These are phyloP conservation scores for Phenacoccus solenopsis DNA, from an alignment of 1,140 invertebrate genomes.

Conservation along the genomic window DNA sequence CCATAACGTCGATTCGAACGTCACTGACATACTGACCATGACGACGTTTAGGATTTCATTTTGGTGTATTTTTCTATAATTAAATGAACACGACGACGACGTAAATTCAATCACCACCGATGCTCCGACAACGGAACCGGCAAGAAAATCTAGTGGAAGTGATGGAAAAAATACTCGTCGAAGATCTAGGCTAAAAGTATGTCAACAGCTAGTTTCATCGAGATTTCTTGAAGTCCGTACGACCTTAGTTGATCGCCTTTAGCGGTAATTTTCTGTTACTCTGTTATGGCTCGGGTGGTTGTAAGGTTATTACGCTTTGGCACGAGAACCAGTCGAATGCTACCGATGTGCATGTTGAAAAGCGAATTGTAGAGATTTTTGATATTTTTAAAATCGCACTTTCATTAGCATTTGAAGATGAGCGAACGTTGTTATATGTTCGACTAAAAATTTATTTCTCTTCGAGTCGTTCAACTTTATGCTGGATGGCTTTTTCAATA, in stretches of 20 bases:
- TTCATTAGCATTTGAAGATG: too few species aligned
- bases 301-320: background rate
- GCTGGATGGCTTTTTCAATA: background rate
- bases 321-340: background rate
- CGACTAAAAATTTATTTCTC: too few species aligned
- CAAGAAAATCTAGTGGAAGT: too few species aligned
- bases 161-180: too few species aligned
- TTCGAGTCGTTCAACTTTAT: too few species aligned
- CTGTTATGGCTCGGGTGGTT: background rate
- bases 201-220: background rate
- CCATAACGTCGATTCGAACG: background rate
- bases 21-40: background rate
- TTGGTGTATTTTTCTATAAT: too few species aligned
- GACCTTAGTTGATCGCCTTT: background rate
- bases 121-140: too few species aligned
- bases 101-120: background rate
- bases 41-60: too few species aligned
- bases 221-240: background rate
- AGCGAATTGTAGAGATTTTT: background rate
- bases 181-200: background rate
- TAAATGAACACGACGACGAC: background rate
- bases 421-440: too few species aligned
- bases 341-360: background rate
- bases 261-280: conserved; percentile 1
- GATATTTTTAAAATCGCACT: background rate